These are phyloP conservation scores for Brachionus plicatilis DNA, from an alignment of 1,140 invertebrate species.

Conservation along the genomic window DNA sequence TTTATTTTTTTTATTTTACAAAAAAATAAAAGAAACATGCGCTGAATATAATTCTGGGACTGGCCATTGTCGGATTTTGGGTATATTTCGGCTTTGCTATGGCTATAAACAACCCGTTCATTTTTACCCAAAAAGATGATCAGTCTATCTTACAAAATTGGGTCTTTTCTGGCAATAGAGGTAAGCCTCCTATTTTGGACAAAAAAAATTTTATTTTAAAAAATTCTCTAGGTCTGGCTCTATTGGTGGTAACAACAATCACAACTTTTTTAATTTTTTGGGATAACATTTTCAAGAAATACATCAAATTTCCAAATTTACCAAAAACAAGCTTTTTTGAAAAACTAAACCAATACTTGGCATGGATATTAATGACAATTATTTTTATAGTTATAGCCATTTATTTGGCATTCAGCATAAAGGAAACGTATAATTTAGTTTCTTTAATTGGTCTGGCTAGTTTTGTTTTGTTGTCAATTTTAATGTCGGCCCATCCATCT, in stretches of 20 bases:
- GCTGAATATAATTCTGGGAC: not conserved
- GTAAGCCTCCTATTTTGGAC: not conserved
- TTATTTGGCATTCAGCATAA: not conserved
- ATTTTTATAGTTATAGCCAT: not conserved
- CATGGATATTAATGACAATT: slow-evolving; percentile 4
- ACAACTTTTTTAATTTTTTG: not conserved
- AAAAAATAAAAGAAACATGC: not conserved
- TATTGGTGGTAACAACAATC: not conserved
- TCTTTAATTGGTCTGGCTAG: not conserved
- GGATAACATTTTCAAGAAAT: not conserved
- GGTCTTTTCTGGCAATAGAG: slow-evolving; percentile 15
- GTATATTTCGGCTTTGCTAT: slow-evolving; percentile 38
- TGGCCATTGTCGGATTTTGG: not conserved
- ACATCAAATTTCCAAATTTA: not conserved
- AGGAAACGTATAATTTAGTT: slow-evolving; percentile 31
- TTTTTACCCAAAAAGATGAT: not conserved
- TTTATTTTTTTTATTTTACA: not conserved
- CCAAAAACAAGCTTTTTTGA: not conserved
- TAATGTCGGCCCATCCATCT: not conserved
- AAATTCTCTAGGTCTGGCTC: not conserved
- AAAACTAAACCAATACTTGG: not conserved
- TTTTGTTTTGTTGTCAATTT: not conserved
- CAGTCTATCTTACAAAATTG: not conserved
- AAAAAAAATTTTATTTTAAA: not conserved
- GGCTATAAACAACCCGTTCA: slow-evolving; percentile 1